phyloP scores from a whole-genome alignment of 2,888 invertebrate species.

The Cantharis rufa region DNA sequence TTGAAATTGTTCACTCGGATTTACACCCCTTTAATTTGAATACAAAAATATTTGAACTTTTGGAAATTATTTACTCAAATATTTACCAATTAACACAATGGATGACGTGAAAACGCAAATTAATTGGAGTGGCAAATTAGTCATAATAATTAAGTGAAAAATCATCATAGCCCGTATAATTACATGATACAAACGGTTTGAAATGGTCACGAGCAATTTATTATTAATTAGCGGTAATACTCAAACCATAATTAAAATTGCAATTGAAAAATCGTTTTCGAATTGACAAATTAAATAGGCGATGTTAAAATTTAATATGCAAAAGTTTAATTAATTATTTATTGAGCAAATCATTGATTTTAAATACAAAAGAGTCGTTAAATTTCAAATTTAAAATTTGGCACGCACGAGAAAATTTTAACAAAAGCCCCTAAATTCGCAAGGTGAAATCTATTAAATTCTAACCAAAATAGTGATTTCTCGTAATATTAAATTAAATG shows the following conservation, averaged over 20 bases:
- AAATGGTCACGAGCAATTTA: not conserved
- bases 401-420: not conserved
- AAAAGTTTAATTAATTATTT: not conserved
- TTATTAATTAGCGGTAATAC: not conserved
- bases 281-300: not conserved
- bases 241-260: not conserved
- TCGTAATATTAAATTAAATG: not conserved
- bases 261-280: not conserved
- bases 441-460: constrained; percentile 6
- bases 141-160: not conserved
- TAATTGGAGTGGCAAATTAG: not conserved
- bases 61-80: not conserved
- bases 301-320: not conserved
- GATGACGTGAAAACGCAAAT: not conserved
- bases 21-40: not conserved
- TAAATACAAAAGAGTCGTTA: not conserved
- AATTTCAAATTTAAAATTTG: not conserved
- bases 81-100: not conserved
- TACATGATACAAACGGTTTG: not conserved
- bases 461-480: not conserved
- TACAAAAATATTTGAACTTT: not conserved
- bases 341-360: not conserved
- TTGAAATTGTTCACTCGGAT: not conserved
- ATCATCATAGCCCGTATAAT: not conserved
- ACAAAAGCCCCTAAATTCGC: not conserved